Evolutionary conservation across 2,888 invertebrate species (phyloP), one percentile per base, ranked within the genome.

Genomic region (Lepidonotus clava): DNA sequence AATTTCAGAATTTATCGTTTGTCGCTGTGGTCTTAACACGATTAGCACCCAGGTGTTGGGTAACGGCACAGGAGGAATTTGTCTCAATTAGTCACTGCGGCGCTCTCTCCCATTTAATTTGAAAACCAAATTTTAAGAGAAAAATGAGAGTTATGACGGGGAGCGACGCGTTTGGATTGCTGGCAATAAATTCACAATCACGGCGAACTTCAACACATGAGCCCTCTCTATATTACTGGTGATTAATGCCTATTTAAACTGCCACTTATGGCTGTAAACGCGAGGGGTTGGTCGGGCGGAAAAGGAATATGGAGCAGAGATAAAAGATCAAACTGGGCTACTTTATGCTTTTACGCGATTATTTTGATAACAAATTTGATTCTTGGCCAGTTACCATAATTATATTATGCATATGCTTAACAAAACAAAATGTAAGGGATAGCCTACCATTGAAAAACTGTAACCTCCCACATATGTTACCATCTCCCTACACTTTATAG

Each of bases 111-210:
- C 8, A 71, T 80, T 80, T 46, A 80, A 80, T 80, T 80, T 80
- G 80, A 46, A 80, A 80, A 46, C 80, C 80, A 80, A 41, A 80
- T 80, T 80, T 80, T 51, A 80, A 80, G 80, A 80, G 76, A 76
- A 76, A 76, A 76, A 76, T 76, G 76, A 76, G 38, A 76, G 38
- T 76, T 76, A 38, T 40, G 76, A 76, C 11, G 38, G 24, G 1
- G 8, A 38, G 38, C 18, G 76, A 76, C 40, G 76, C 36, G 76
- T 38, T n/a, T 34, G 18, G 76, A 76, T 76, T 40, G 76, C 38
- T n/a, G 76, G 38, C 61, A 28, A 2, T 61, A 61, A 61, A n/a
- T 61, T 24, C 11, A 24, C 61, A 18, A 61, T 24, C 5, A 24
- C 61, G 61, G 28, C 61, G 11, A 61, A 61, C 28, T 61, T 2